Base-by-base conservation (phyloP, 2,797 vertebrate species). In the Gouania willdenowi region DNA sequence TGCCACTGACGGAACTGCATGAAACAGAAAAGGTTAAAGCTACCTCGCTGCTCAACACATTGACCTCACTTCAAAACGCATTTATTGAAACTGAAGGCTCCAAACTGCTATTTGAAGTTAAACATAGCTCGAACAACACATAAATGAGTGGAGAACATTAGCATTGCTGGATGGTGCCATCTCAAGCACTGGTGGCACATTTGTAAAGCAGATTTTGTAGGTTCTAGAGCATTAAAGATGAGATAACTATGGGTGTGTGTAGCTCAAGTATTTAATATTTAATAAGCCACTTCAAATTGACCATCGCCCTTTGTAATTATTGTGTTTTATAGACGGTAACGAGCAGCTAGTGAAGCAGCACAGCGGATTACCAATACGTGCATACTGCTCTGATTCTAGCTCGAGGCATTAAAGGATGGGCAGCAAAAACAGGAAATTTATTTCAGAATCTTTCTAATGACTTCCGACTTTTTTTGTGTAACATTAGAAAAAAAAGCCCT, bases 1-100 rank as follows among this genome's bases (percentile, higher is more conserved):
- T 21, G 94, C 91, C 66, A 92, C 94, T 28, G 94, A 92, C 23
- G 96, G 96, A 72, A 98, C 96, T 98, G 87, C 54, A 63, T 13
- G 38, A 61, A 48, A 61, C 2, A 47, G 19, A 74, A 58, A 64
- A 29, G 48, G 48, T 52, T 39, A 49, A 51, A 24, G 19, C 14
- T 36, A 33, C 27, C 59, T 66, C 49, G 49, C 20, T 32, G 31
- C 35, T 12, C 8, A 16, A 26, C 20, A 28, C 31, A 3, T 9
- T 7, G 47, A 38, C 38, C 14, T 38, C 22, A 50, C 21, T 44
- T 49, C 5, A 27, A n/a, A 3, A 26, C 44, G 4, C 22, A 31
- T 29, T 5, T 13, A 19, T 6, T 16, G 21, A 10, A 6, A 31
- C 4, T 11, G n/a, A 19, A 19, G 7, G 34, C 10, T n/a, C n/a